Conservation (phyloP, 2,888 invertebrate genomes). For the Macrophya annulata region DNA sequence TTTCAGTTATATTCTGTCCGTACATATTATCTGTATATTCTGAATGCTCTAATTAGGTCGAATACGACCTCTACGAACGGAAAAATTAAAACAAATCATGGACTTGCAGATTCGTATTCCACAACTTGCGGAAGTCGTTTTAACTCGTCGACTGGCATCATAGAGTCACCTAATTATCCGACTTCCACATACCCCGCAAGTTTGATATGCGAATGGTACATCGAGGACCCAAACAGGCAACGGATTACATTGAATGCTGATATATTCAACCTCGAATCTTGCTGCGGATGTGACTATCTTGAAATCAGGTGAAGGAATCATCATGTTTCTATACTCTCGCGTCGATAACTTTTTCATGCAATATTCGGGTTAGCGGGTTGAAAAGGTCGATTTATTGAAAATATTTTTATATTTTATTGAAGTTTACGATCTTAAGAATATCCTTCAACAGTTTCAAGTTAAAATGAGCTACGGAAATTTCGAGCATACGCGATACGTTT, state of each 20-base stretch:
- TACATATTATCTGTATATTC: neutral
- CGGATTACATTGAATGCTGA: conserved; percentile 88
- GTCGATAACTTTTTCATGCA: no score
- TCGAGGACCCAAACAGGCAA: conserved; percentile 86
- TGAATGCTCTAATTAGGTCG: neutral
- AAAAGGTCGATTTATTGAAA: neutral
- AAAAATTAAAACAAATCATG: conserved; percentile 78
- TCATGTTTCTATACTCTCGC: neutral
- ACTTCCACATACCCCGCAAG: conserved; percentile 84
- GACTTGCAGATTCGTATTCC: conserved; percentile 86
- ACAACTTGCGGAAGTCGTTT: conserved; percentile 89
- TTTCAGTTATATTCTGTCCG: neutral
- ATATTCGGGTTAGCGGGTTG: neutral
- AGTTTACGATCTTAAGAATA: no score
- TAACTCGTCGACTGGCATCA: conserved; percentile 84
- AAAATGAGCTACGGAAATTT: no score
- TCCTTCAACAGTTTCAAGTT: no score
- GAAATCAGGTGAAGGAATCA: conserved; percentile 85
- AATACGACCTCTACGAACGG: neutral
- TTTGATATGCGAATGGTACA: conserved; percentile 91
- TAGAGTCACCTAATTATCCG: conserved; percentile 93
- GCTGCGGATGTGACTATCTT: conserved; percentile 86
- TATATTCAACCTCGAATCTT: conserved; percentile 84
- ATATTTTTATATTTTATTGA: no score
- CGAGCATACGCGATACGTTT: no score